A percentile compares a stretch with the other conserved stretches of the same genome.
These are phyloP conservation scores for Acheta domesticus DNA, from an alignment of 2,888 invertebrate genomes.

Conservation along the genomic window DNA sequence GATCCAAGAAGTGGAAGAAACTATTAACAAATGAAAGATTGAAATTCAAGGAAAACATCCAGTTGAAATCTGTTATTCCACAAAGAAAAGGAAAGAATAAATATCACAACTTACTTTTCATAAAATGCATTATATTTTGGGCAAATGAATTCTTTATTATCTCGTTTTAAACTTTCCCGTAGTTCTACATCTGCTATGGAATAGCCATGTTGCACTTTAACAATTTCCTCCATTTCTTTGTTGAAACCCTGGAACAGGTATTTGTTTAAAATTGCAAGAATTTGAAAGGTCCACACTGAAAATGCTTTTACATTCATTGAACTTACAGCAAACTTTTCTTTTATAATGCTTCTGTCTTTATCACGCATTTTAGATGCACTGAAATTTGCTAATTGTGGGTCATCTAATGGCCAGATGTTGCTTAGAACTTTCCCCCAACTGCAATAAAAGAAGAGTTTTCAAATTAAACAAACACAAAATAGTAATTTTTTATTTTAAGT, in stretches of 20 bases:
- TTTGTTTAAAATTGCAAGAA: constrained; percentile 23
- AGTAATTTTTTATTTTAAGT: constrained; percentile 25
- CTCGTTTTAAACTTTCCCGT: constrained; percentile 80
- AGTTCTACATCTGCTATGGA: constrained; percentile 91
- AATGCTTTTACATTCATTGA: neutral
- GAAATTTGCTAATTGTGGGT: constrained; percentile 55
- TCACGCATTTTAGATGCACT: constrained; percentile 71
- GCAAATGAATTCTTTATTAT: constrained; percentile 83
- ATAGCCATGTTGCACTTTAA: constrained; percentile 80
- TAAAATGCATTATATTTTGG: constrained; percentile 82
- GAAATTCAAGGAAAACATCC: too few species aligned
- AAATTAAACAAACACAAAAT: constrained; percentile 39
- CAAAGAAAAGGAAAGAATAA: constrained; percentile 12
- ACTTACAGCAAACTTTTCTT: constrained; percentile 83
- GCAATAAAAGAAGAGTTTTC: constrained; percentile 42
- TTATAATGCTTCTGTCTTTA: constrained; percentile 78
- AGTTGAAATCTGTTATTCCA: neutral
- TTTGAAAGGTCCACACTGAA: constrained; percentile 11
- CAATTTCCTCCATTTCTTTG: constrained; percentile 89
- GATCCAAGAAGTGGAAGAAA: too few species aligned
- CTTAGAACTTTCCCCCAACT: constrained; percentile 82
- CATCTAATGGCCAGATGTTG: constrained; percentile 67
- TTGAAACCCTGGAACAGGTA: constrained; percentile 73
- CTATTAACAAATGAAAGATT: too few species aligned
- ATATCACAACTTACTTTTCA: constrained; percentile 56